A percentile compares a stretch with the other conserved stretches of the same genome.
Conservation (phyloP, 1,140 invertebrate genomes). For the Drosophila melanogaster region DNA sequence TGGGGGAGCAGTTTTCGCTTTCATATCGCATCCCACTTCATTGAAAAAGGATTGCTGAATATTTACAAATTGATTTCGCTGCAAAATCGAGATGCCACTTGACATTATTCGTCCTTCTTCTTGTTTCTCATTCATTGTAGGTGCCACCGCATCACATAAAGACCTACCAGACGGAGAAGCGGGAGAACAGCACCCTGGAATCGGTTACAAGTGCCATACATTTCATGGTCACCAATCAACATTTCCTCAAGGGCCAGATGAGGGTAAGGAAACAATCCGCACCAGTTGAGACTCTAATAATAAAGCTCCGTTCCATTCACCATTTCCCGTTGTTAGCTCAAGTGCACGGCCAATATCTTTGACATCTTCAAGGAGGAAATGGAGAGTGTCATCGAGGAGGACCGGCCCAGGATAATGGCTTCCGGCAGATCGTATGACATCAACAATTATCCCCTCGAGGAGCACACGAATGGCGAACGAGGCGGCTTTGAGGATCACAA, state of each 20-base stretch:
- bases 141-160: constrained; percentile 82
- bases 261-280: constrained; percentile 74
- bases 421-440: constrained; percentile 82
- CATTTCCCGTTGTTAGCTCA: constrained; percentile 57
- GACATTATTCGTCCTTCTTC: constrained; percentile 51
- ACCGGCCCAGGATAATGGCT: constrained; percentile 81
- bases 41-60: constrained; percentile 53
- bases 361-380: constrained; percentile 84
- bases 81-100: constrained; percentile 47
- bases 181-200: constrained; percentile 76
- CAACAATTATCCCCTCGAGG: constrained; percentile 77
- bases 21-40: constrained; percentile 37
- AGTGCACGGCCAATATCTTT: constrained; percentile 81
- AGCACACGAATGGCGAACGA: constrained; percentile 63
- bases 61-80: constrained; percentile 71
- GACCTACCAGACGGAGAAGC: constrained; percentile 75
- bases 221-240: constrained; percentile 86
- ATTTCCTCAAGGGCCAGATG: constrained; percentile 86
- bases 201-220: constrained; percentile 84
- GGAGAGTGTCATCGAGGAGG: constrained; percentile 82
- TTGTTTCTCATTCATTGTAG: constrained; percentile 37
- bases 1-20: constrained; percentile 36
- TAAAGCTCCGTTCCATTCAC: constrained; percentile 6
- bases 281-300: constrained; percentile 23
- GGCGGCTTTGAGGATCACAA: constrained; percentile 81